Conservation (phyloP, 2,888 invertebrate species). For the Scaptomyza cyrtandrae region DNA sequence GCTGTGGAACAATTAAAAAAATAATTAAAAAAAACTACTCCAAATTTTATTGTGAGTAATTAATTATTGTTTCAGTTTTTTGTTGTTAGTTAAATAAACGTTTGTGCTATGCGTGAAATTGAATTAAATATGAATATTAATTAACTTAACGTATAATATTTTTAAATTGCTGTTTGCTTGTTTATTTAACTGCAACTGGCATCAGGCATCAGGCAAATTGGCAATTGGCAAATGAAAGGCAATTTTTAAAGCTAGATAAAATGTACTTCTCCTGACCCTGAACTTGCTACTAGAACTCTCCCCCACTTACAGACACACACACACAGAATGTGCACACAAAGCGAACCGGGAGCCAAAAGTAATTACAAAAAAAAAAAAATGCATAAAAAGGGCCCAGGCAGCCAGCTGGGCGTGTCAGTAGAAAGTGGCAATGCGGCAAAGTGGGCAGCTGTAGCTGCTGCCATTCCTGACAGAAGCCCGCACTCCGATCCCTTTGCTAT, state of each 20-base stretch:
- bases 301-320: background rate
- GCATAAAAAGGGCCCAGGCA: conserved; percentile 42
- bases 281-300: conserved; percentile 29
- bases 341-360: conserved; percentile 59
- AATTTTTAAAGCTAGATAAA: conserved; percentile 32
- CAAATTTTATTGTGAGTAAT: conserved; percentile 37
- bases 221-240: conserved; percentile 15
- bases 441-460: conserved; percentile 19
- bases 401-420: conserved; percentile 31
- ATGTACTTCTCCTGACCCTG: conserved; percentile 61
- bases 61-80: conserved; percentile 10
- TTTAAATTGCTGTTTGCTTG: conserved; percentile 13
- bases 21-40: background rate
- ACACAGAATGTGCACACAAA: conserved; percentile 50
- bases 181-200: conserved; percentile 18
- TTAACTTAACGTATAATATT: conserved; percentile 34
- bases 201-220: conserved; percentile 6
- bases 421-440: conserved; percentile 36
- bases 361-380: conserved; percentile 72
- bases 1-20: conserved; percentile 1
- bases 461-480: conserved; percentile 41
- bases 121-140: conserved; percentile 53
- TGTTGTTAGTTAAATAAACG: conserved; percentile 48
- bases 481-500: no score
- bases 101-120: conserved; percentile 37